Evolutionary conservation across 2,113 vertebrate species (phyloP), one percentile per base, ranked within the genome.

Genomic region (Mirza zaza): DNA sequence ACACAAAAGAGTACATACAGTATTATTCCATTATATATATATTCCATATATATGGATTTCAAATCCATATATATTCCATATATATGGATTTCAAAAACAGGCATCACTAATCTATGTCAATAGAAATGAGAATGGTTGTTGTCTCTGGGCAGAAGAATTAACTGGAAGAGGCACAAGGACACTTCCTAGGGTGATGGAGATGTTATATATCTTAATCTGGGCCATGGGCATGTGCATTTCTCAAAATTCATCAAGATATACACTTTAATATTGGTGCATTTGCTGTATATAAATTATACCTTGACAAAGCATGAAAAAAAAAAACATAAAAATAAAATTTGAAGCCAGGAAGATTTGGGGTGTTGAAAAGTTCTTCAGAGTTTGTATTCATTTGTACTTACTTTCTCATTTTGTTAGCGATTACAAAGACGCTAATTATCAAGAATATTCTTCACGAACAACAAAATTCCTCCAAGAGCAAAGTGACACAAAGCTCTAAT

Each of bases 391-490:
- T 80, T 95, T 87, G 79, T 76, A 42, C 27, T 65, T 71, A 87
- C 88, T 94, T 96, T 94, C 42, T 70, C 91, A 87, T 77, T 94
- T 96, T 97, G 65, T 80, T 96, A 52, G 93, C 42, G 79, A 91
- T 90, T 96, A 71, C 90, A 93, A 90, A 94, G 42, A 97, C 79
- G 79, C 68, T 83, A 87, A 88, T 50, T 70, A 55, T 91, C 94
- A 98, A 89, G 32, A 97, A 59, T 83, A 96, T 77, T 93, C 87
- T 95, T 97, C 87, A 90, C 39, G 61, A 93, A 76, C 85, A 94
- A 97, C 89, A 95, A 97, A 95, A 73, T 95, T 87, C 82, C 70
- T 97, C 86, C 20, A 70, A 96, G 91, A 95, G 92, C 63, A 95
- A 81, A 97, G 91, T 77, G 88, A 97, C 95, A 95, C 8, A 39